Percentiles rank a stretch among this genome's conserved stretches.
These are phyloP conservation scores for Halictus rubicundus DNA, from an alignment of 1,140 invertebrate genomes.

Conservation along the genomic window DNA sequence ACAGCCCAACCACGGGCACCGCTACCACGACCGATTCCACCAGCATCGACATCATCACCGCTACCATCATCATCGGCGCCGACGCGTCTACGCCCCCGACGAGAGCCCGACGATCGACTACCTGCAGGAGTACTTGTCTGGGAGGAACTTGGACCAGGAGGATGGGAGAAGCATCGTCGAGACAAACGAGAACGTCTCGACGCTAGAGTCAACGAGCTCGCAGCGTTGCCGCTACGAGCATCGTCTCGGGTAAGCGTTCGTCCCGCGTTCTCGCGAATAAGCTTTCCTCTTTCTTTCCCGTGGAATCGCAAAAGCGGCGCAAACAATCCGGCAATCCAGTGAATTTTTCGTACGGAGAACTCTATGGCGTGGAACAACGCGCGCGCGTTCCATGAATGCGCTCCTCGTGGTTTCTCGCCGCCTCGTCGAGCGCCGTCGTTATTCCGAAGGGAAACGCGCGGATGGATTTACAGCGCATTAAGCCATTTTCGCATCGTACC, in stretches of 20 bases:
- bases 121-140: slow-evolving; percentile 63
- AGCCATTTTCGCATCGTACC: slow-evolving; percentile 69
- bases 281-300: too few species aligned
- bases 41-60: slow-evolving; percentile 58
- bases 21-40: slow-evolving; percentile 28
- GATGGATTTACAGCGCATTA: slow-evolving; percentile 69
- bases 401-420: too few species aligned
- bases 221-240: slow-evolving; percentile 71
- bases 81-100: slow-evolving; percentile 56
- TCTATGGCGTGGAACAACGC: too few species aligned
- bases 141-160: slow-evolving; percentile 65
- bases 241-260: neutral
- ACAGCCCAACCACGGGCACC: slow-evolving; percentile 61
- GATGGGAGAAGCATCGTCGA: slow-evolving; percentile 57
- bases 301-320: too few species aligned
- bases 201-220: slow-evolving; percentile 47
- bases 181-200: slow-evolving; percentile 61
- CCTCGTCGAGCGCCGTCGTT: slow-evolving; percentile 16
- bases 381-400: too few species aligned
- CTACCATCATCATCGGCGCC: slow-evolving; percentile 57
- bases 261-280: too few species aligned
- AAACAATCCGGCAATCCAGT: too few species aligned
- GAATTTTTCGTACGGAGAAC: too few species aligned
- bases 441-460: slow-evolving; percentile 38
- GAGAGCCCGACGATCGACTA: slow-evolving; percentile 64